Conservation (phyloP, 2,797 vertebrate genomes). For the Megalops cyprinoides region DNA sequence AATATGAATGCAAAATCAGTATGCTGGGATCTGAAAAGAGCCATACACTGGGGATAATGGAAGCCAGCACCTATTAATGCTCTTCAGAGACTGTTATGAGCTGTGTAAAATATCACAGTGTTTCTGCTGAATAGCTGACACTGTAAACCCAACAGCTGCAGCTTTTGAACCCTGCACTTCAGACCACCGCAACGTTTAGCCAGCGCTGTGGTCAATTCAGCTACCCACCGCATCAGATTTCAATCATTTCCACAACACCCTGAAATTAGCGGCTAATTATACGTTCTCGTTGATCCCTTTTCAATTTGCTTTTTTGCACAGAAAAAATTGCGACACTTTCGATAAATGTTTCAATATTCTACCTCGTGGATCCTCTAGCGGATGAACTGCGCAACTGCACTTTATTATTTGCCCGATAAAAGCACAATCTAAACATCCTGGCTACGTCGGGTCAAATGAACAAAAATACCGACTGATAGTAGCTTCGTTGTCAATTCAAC, state of each 20-base stretch:
- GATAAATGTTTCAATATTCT: constrained; percentile 58
- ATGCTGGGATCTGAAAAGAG: neutral
- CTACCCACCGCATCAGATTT: neutral
- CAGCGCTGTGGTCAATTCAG: constrained; percentile 9
- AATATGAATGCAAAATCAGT: neutral
- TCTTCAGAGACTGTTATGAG: neutral
- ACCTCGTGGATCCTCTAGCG: constrained; percentile 75
- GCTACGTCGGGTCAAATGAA: constrained; percentile 68
- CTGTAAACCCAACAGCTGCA: constrained; percentile 12
- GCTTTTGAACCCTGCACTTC: constrained; percentile 8
- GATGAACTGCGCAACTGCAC: constrained; percentile 68
- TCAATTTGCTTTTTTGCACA: constrained; percentile 13
- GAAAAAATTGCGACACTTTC: constrained; percentile 59
- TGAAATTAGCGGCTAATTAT: neutral
- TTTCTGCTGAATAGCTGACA: constrained; percentile 15
- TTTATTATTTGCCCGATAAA: constrained; percentile 71
- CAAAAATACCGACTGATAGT: constrained; percentile 62
- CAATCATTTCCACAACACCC: constrained; percentile 4
- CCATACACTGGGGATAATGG: neutral
- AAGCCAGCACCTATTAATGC: neutral
- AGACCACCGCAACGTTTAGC: constrained; percentile 13
- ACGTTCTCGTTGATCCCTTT: neutral
- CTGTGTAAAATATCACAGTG: neutral
- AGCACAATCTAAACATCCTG: constrained; percentile 72
- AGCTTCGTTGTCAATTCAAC: constrained; percentile 41